Conservation (phyloP, 53 echinoderm and acorn worm genomes). For the Holothuria scabra region DNA sequence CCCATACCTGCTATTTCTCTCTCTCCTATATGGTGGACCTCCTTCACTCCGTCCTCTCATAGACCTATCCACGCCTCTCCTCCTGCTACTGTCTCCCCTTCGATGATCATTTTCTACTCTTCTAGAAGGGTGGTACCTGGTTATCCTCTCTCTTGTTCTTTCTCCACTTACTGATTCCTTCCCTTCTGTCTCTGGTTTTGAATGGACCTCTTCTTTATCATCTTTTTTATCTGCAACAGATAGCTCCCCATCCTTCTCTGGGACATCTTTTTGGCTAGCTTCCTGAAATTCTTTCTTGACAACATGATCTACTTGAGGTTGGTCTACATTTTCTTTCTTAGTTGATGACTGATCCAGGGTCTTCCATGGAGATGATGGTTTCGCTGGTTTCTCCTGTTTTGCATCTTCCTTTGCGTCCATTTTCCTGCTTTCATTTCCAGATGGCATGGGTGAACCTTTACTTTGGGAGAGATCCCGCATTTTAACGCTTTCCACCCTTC, state of each 20-base stretch:
- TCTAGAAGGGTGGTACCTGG: slow-evolving; percentile 55
- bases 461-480: slow-evolving; percentile 29
- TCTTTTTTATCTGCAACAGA: background rate
- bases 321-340: slow-evolving; percentile 3
- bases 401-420: slow-evolving; percentile 49
- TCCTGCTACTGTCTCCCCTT: slow-evolving; percentile 51
- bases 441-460: background rate
- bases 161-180: slow-evolving; percentile 21
- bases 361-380: slow-evolving; percentile 50
- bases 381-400: slow-evolving; percentile 58
- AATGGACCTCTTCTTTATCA: slow-evolving; percentile 4
- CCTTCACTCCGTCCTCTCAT: slow-evolving; percentile 50
- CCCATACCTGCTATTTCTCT: slow-evolving; percentile 67
- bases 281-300: slow-evolving; percentile 22
- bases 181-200: background rate
- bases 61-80: slow-evolving; percentile 44
- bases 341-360: slow-evolving; percentile 5
- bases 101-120: slow-evolving; percentile 17
- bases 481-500: slow-evolving; percentile 3
- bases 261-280: background rate
- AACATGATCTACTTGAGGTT: slow-evolving; percentile 44
- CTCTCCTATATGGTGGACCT: slow-evolving; percentile 49
- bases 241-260: background rate
- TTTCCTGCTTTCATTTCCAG: slow-evolving; percentile 19
- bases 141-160: slow-evolving; percentile 38